Conservation (phyloP, 2,888 invertebrate species). For the Oxystoma pomonae region DNA sequence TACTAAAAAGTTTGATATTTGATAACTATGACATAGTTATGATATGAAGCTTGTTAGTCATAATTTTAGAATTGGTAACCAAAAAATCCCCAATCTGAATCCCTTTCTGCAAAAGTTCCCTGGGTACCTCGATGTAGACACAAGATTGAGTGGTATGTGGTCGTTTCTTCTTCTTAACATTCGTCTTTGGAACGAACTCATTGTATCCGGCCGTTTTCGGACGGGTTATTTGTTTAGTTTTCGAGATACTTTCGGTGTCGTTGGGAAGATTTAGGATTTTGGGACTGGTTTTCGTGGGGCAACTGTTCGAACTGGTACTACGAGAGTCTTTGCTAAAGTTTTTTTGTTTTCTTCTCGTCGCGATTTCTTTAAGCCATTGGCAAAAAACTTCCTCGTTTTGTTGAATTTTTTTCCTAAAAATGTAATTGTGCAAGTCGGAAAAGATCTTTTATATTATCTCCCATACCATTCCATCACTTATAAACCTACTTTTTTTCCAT, state of each 20-base stretch:
- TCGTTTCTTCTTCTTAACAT: conserved; percentile 30
- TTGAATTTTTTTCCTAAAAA: conserved; percentile 34
- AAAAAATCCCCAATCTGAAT: conserved; percentile 39
- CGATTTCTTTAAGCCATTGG: conserved; percentile 50
- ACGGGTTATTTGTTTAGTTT: conserved; percentile 25
- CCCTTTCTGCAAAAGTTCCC: conserved; percentile 35
- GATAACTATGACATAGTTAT: conserved; percentile 22
- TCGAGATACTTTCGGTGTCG: not conserved
- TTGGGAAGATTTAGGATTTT: conserved; percentile 25
- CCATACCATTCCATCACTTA: no score
- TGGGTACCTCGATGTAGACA: conserved; percentile 42
- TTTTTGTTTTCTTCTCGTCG: conserved; percentile 30
- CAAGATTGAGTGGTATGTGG: conserved; percentile 40
- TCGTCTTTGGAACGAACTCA: conserved; percentile 32
- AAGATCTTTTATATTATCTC: no score
- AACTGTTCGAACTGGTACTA: not conserved
- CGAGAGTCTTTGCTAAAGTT: not conserved
- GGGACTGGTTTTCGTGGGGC: conserved; percentile 21
- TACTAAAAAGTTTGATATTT: no score
- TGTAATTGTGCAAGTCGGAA: no score
- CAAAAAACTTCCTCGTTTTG: conserved; percentile 54
- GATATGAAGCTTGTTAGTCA: conserved; percentile 35
- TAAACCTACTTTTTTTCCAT: no score
- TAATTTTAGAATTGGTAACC: conserved; percentile 32
- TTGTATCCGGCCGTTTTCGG: conserved; percentile 39